Conservation (phyloP, 2,797 vertebrate species). For the Falco columbarius region DNA sequence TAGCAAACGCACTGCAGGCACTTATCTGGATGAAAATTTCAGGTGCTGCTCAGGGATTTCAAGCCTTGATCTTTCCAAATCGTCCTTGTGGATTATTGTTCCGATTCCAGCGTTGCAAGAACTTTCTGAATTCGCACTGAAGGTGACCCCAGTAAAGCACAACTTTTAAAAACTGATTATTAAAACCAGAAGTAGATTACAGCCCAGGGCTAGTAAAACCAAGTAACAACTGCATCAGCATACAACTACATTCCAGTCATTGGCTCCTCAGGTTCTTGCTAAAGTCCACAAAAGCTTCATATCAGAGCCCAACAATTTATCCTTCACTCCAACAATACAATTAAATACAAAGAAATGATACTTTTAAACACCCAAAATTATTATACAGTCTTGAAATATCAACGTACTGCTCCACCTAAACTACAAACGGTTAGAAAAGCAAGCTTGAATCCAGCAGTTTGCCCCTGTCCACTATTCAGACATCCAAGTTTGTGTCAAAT, state of each 20-base stretch:
- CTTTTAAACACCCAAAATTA: neutral
- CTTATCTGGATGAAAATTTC: neutral
- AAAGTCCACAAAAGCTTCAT: neutral
- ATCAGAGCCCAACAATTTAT: neutral
- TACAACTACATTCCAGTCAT: neutral
- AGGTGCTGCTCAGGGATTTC: neutral
- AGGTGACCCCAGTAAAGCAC: neutral
- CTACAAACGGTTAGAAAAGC: neutral
- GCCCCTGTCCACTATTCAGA: neutral
- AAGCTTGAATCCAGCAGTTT: neutral
- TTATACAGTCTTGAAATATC: neutral
- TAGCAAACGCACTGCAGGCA: neutral
- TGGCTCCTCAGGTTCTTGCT: neutral
- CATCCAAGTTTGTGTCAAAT: neutral
- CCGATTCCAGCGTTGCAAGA: neutral
- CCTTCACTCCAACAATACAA: neutral
- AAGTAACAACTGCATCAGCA: neutral
- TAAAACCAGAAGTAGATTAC: neutral
- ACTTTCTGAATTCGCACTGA: neutral
- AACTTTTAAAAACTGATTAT: neutral
- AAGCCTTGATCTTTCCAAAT: neutral
- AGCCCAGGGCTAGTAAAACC: neutral
- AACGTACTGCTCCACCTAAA: neutral
- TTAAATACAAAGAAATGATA: neutral
- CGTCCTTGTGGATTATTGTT: neutral